Evolutionary conservation across 2,797 vertebrate species (phyloP).

Genomic region (Phrynocephalus guinanensis): DNA sequence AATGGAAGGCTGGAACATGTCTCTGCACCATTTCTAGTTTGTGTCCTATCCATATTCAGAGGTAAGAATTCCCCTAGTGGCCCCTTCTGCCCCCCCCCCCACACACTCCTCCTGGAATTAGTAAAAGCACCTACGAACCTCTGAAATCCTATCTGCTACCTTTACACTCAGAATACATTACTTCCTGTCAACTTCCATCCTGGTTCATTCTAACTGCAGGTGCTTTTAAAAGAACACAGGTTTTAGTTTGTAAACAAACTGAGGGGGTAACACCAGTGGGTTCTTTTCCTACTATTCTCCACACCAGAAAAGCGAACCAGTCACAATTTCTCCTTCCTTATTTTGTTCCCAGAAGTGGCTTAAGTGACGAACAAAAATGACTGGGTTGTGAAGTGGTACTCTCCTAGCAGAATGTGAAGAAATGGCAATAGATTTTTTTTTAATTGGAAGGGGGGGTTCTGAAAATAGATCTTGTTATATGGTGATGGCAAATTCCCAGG

Average conservation of each 20-base stretch:
- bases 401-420: background rate
- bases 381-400: background rate
- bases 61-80: background rate
- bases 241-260: background rate
- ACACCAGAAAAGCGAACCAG: background rate
- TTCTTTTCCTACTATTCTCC: no score
- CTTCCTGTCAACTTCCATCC: background rate
- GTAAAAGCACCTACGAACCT: background rate
- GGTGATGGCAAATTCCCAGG: background rate
- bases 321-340: background rate
- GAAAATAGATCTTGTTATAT: background rate
- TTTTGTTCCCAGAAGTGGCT: background rate
- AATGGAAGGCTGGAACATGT: background rate
- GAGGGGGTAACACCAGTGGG: no score
- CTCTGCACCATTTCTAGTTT: background rate
- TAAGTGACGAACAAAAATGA: background rate
- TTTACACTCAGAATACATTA: background rate
- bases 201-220: background rate
- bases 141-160: background rate
- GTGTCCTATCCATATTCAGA: background rate
- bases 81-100: background rate
- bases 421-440: background rate
- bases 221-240: background rate
- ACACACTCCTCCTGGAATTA: background rate
- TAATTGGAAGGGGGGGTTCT: background rate